Conservation (phyloP, 2,797 vertebrate species). For the Tokudaia tokunoshimensis region DNA sequence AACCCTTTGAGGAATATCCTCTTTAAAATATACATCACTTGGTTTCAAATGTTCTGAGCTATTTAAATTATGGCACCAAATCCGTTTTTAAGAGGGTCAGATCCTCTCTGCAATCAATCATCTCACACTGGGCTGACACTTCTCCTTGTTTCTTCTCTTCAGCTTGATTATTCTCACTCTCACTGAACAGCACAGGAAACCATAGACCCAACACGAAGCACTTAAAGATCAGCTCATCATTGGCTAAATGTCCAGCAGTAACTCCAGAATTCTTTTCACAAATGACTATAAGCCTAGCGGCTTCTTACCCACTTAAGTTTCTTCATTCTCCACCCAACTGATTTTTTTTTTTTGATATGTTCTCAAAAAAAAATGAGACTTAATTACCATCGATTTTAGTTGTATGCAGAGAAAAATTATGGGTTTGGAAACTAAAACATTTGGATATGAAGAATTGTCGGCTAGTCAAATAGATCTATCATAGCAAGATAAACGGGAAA, state of each 20-base stretch:
- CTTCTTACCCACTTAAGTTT: neutral
- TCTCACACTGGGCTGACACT: neutral
- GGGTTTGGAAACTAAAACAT: neutral
- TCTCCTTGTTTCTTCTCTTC: neutral
- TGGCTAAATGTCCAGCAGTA: neutral
- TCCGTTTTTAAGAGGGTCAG: conserved; percentile 29
- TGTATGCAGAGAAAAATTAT: neutral
- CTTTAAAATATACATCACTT: conserved; percentile 39
- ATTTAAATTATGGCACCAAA: conserved; percentile 53
- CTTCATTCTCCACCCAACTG: neutral
- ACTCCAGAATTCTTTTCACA: neutral
- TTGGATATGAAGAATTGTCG: neutral
- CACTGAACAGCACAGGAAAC: neutral
- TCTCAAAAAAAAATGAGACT: neutral
- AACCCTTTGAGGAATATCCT: neutral
- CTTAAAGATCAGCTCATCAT: neutral
- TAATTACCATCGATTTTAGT: conserved; percentile 16
- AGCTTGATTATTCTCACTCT: neutral
- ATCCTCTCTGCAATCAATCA: neutral
- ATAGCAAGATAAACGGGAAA: neutral
- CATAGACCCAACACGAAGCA: neutral
- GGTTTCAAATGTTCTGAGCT: conserved; percentile 48
- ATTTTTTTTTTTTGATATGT: conserved; percentile 24
- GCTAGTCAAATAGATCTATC: neutral
- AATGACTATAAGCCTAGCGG: neutral